phyloP scores from a whole-genome alignment of 2,888 invertebrate genomes.

The Lamproptera curius region DNA sequence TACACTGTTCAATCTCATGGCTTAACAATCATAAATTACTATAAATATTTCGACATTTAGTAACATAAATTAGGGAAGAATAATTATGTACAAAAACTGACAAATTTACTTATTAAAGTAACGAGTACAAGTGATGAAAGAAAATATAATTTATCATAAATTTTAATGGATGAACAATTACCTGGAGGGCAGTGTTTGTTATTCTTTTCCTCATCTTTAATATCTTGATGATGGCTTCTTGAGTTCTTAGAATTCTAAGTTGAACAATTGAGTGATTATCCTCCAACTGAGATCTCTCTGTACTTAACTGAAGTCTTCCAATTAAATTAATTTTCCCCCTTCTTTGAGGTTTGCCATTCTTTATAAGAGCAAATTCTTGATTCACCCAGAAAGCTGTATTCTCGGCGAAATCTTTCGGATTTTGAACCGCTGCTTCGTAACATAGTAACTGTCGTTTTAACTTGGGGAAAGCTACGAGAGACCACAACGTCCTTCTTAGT shows the following conservation, averaged over 20 bases:
- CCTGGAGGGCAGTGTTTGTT: slow-evolving; percentile 95
- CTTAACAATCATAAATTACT: too few relatives aligned
- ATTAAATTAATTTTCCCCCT: slow-evolving; percentile 98
- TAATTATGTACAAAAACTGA: too few relatives aligned
- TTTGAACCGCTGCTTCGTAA: slow-evolving; percentile 88
- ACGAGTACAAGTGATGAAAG: background rate
- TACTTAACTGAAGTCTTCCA: slow-evolving; percentile 95
- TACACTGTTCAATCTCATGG: too few relatives aligned
- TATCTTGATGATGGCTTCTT: slow-evolving; percentile 99
- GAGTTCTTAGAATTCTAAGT: slow-evolving; percentile 92
- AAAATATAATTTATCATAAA: background rate
- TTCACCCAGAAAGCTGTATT: slow-evolving; percentile 97
- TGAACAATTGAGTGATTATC: slow-evolving; percentile 99
- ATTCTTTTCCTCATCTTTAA: slow-evolving; percentile 98
- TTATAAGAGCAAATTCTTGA: slow-evolving; percentile 96
- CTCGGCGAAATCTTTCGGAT: slow-evolving; percentile 96
- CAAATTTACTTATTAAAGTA: slow-evolving; percentile 3
- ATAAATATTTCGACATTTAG: too few relatives aligned
- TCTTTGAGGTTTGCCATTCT: slow-evolving; percentile 96
- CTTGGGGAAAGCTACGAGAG: slow-evolving; percentile 96
- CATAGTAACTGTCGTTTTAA: slow-evolving; percentile 93
- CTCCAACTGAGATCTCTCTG: slow-evolving; percentile 96
- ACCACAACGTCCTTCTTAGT: slow-evolving; percentile 96
- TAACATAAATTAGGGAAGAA: too few relatives aligned
- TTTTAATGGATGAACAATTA: slow-evolving; percentile 40